Conservation (phyloP, 2,888 invertebrate species). For the Pachydiplax longipennis region DNA sequence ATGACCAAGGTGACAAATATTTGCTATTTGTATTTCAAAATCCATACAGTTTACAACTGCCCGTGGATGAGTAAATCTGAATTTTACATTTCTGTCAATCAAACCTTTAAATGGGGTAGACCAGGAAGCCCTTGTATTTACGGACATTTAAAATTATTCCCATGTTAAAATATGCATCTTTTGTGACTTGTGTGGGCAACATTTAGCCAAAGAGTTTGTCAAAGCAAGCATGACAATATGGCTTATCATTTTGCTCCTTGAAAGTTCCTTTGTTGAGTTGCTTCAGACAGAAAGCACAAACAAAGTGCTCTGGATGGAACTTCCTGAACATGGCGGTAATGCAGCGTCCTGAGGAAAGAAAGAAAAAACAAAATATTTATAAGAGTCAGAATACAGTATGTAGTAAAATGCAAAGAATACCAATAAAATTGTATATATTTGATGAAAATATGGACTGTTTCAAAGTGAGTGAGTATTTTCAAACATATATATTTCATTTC, state of each 20-base stretch:
- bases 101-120: not conserved
- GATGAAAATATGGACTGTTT: not conserved
- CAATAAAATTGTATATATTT: not conserved
- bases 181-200: not conserved
- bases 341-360: conserved; percentile 73
- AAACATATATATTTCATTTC: no score
- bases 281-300: conserved; percentile 98
- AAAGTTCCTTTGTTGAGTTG: conserved; percentile 99
- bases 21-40: not conserved
- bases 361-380: not conserved
- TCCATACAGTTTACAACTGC: not conserved
- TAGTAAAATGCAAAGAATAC: not conserved
- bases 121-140: conserved; percentile 8
- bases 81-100: not conserved
- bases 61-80: not conserved
- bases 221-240: conserved; percentile 98
- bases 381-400: not conserved
- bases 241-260: conserved; percentile 98
- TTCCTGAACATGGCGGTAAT: conserved; percentile 99
- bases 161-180: not conserved
- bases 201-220: conserved; percentile 92
- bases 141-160: not conserved
- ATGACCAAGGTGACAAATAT: not conserved
- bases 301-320: conserved; percentile 99
- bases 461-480: no score